Percentiles rank a stretch among this genome's conserved stretches.
Conservation (phyloP, 2,113 vertebrate genomes). For the Percina caprodes region DNA sequence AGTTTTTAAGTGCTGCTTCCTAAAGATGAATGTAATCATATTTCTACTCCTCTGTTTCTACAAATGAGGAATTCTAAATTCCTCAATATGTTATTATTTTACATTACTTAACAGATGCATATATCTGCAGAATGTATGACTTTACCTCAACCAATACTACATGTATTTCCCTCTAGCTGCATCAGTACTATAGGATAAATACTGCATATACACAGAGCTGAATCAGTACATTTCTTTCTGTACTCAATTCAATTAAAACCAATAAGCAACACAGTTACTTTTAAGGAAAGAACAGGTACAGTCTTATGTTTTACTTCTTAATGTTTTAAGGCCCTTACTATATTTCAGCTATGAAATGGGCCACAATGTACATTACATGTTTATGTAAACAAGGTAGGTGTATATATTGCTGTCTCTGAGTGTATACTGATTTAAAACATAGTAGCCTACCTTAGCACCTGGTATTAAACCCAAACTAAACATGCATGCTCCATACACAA, state of each 20-base stretch:
- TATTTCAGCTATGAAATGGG: background rate
- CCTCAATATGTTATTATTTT: background rate
- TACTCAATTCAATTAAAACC: background rate
- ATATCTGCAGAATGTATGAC: background rate
- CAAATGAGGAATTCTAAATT: background rate
- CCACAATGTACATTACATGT: background rate
- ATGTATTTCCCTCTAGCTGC: background rate
- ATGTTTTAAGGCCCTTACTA: background rate
- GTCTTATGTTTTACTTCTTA: background rate
- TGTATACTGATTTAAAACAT: background rate
- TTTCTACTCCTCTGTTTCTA: background rate
- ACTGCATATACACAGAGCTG: background rate
- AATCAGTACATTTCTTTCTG: background rate
- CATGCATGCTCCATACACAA: background rate
- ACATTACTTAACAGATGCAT: background rate
- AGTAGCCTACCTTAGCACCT: background rate
- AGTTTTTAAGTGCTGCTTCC: conserved; percentile 30
- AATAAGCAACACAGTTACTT: background rate
- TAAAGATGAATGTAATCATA: conserved; percentile 38
- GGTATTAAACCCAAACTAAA: background rate
- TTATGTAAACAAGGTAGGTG: background rate
- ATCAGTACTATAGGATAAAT: background rate
- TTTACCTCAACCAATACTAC: background rate
- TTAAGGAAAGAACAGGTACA: background rate
- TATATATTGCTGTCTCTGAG: background rate